Evolutionary conservation across 2,113 vertebrate species (phyloP).

Genomic region (Indri indri): DNA sequence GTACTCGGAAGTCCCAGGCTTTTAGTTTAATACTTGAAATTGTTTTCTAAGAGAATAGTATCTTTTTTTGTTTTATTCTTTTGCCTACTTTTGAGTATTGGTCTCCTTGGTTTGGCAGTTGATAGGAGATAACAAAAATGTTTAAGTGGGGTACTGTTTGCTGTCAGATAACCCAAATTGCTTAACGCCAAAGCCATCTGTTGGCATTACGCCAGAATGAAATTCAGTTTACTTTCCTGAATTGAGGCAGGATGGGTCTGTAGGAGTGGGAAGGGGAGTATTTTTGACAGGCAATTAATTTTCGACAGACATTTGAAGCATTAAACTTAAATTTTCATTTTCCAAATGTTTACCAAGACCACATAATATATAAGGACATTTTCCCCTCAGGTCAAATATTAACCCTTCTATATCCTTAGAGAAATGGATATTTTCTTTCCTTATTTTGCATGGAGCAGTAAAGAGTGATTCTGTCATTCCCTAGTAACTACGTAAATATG

Average conservation of each 20-base stretch:
- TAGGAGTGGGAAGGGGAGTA: background rate
- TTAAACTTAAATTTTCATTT: constrained; percentile 43
- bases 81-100: background rate
- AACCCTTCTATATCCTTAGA: background rate
- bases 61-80: background rate
- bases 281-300: constrained; percentile 66
- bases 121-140: constrained; percentile 49
- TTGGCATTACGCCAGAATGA: constrained; percentile 49
- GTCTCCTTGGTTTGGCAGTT: constrained; percentile 8
- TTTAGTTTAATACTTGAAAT: background rate
- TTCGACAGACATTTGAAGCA: constrained; percentile 39
- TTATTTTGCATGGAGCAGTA: background rate
- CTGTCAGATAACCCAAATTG: constrained; percentile 48
- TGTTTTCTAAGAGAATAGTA: background rate
- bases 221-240: constrained; percentile 50
- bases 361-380: background rate
- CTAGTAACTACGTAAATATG: background rate
- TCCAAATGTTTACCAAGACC: constrained; percentile 44
- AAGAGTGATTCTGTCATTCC: background rate
- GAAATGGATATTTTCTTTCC: background rate
- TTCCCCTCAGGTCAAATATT: background rate
- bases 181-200: constrained; percentile 57
- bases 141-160: background rate
- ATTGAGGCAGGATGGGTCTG: background rate
- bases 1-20: background rate